phyloP scores from a whole-genome alignment of 2,888 invertebrate genomes.

The Nysson spinosus region DNA sequence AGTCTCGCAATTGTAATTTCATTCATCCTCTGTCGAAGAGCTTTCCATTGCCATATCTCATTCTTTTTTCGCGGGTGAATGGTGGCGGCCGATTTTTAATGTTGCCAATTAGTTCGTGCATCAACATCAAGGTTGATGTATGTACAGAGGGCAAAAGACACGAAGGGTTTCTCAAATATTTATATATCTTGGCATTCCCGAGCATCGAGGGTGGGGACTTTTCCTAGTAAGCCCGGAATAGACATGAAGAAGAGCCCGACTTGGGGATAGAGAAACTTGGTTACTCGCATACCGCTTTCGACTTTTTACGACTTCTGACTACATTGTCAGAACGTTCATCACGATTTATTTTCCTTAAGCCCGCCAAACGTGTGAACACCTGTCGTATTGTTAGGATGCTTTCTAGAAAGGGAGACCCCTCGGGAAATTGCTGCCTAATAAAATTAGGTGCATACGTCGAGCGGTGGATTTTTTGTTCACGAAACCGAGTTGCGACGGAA shows the following conservation, averaged over 20 bases:
- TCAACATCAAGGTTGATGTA: slow-evolving; percentile 10
- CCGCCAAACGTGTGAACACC: slow-evolving; percentile 32
- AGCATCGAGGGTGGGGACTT: slow-evolving; percentile 57
- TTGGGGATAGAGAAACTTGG: slow-evolving; percentile 28
- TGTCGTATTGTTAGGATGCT: slow-evolving; percentile 11
- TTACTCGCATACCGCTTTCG: neutral
- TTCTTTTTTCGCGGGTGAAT: neutral
- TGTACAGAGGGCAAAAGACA: slow-evolving; percentile 1
- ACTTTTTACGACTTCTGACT: neutral
- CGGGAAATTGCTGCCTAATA: too few relatives aligned
- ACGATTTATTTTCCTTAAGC: slow-evolving; percentile 23
- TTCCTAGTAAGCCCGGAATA: slow-evolving; percentile 73
- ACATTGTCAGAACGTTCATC: slow-evolving; percentile 35
- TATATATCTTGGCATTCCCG: slow-evolving; percentile 56
- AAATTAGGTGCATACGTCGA: too few relatives aligned
- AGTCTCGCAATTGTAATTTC: too few relatives aligned
- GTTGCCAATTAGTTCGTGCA: slow-evolving; percentile 58
- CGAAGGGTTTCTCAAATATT: slow-evolving; percentile 46
- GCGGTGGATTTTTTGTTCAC: too few relatives aligned
- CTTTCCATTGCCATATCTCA: too few relatives aligned
- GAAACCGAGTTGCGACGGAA: too few relatives aligned
- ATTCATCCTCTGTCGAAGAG: too few relatives aligned
- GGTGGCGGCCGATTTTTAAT: slow-evolving; percentile 48
- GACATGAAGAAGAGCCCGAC: slow-evolving; percentile 50
- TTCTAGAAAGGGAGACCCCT: slow-evolving; percentile 33